A percentile compares a stretch with the other conserved stretches of the same genome.
These are phyloP conservation scores for Oenanthe melanoleuca DNA, from an alignment of 2,113 vertebrate species.

Conservation along the genomic window DNA sequence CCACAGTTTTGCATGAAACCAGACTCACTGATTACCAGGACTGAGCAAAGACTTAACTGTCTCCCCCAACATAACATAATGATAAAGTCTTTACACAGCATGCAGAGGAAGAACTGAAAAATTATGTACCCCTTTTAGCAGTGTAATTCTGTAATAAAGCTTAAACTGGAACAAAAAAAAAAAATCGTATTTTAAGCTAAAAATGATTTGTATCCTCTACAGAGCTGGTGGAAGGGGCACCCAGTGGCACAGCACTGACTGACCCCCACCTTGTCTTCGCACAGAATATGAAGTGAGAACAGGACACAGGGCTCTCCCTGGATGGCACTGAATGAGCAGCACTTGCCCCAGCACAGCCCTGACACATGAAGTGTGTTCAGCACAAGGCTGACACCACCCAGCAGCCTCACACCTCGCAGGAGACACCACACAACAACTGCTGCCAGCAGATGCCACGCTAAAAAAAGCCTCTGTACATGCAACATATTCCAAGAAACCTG, in stretches of 20 bases:
- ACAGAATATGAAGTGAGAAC: fast-evolving
- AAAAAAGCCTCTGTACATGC: neutral
- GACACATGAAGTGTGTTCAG: neutral
- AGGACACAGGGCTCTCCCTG: neutral
- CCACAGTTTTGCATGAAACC: neutral
- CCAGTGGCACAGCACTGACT: neutral
- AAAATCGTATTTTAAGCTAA: neutral
- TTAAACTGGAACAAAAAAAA: neutral
- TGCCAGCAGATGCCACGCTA: neutral
- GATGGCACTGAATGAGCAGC: neutral
- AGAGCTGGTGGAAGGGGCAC: neutral
- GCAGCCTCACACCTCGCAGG: neutral
- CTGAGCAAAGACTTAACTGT: neutral
- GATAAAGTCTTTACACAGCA: neutral
- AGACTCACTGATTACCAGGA: neutral
- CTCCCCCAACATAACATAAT: neutral
- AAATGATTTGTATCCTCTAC: neutral
- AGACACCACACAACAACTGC: neutral
- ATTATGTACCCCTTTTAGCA: neutral
- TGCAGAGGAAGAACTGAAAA: neutral
- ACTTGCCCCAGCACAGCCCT: neutral
- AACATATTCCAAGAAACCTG: neutral
- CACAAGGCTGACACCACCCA: neutral
- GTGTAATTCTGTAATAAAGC: neutral
- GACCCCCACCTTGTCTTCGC: neutral